Evolutionary conservation across 2,888 invertebrate species (phyloP).

Genomic region (Platerodrilus igneus): DNA sequence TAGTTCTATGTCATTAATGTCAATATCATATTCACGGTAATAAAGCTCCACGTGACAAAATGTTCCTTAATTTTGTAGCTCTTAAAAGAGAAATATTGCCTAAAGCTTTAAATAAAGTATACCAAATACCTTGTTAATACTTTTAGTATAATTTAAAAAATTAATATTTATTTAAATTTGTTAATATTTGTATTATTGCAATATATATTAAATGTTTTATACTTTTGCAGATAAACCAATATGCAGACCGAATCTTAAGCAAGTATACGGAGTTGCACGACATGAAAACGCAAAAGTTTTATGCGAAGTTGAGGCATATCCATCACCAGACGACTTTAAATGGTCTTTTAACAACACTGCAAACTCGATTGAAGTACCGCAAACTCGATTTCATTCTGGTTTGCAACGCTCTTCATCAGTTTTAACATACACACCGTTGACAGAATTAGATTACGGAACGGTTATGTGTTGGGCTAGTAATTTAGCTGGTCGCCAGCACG

Average conservation of each 20-base stretch:
- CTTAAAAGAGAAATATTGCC: too few species aligned
- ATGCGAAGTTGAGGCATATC: slow-evolving; percentile 83
- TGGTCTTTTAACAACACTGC: slow-evolving; percentile 90
- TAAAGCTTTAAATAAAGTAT: too few species aligned
- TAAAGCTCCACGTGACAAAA: too few species aligned
- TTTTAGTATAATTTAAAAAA: too few species aligned
- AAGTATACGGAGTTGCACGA: slow-evolving; percentile 78
- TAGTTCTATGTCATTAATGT: too few species aligned
- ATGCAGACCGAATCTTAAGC: slow-evolving; percentile 68
- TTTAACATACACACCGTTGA: slow-evolving; percentile 70
- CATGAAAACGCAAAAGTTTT: slow-evolving; percentile 74
- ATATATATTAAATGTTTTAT: too few species aligned
- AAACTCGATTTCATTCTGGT: slow-evolving; percentile 58
- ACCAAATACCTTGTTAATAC: too few species aligned
- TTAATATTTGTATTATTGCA: too few species aligned
- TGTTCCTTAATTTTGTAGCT: too few species aligned
- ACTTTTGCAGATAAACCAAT: slow-evolving; percentile 77
- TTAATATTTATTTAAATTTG: too few species aligned
- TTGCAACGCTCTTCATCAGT: slow-evolving; percentile 57
- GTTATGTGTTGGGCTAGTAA: slow-evolving; percentile 72
- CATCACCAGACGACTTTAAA: slow-evolving; percentile 74
- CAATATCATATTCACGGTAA: too few species aligned
- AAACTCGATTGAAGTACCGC: slow-evolving; percentile 71
- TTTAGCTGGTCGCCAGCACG: slow-evolving; percentile 63
- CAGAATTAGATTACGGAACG: slow-evolving; percentile 72